Base-by-base conservation (phyloP, 2,113 vertebrate genomes). In the Oryctolagus cuniculus region DNA sequence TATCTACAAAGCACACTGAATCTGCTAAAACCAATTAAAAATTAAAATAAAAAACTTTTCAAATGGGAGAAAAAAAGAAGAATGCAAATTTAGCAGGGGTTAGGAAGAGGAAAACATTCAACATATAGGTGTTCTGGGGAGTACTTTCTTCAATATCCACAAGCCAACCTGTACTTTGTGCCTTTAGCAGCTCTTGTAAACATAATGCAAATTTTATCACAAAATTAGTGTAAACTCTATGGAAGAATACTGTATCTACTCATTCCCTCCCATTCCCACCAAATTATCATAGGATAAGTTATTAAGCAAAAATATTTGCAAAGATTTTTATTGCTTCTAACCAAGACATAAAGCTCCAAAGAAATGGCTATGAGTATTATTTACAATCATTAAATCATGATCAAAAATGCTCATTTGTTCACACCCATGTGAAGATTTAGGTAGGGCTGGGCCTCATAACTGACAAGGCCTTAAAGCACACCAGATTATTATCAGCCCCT, bases 251-350 rank as follows among this genome's bases (percentile, higher is more conserved):
- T 75, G 1, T 72, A 61, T 77, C 27, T 78, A 95, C 51, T 90
- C 61, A 83, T 72, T 91, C 51, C 70, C 90, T 34, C 9, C 31
- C 8, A 82, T 12, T 21, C 8, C 17, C 34, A 85, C 17, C 31
- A 83, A 86, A 94, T 87, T 94, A 91, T n/a, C 51, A 75, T 13
- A 82, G 19, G 11, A 83, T 44, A 93, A 80, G 73, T 92, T 69
- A 87, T 90, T 87, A 58, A 87, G 79, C 19, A 61, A 97, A 94
- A 92, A 79, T 87, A 96, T 96, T 94, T 91, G 27, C 58, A 88
- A 81, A 86, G 22, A 87, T 80, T 96, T 84, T 74, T 87, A 87
- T 75, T 93, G n/a, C n/a, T 66, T 87, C 58, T 80, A 91, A 87
- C 94, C 75, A 95, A 86, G 61, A 93, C 29, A 61, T 77, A 86